A percentile compares a stretch with the other conserved stretches of the same genome.
These are phyloP conservation scores for Ooceraea biroi DNA, from an alignment of 1,140 invertebrate species.

Conservation along the genomic window DNA sequence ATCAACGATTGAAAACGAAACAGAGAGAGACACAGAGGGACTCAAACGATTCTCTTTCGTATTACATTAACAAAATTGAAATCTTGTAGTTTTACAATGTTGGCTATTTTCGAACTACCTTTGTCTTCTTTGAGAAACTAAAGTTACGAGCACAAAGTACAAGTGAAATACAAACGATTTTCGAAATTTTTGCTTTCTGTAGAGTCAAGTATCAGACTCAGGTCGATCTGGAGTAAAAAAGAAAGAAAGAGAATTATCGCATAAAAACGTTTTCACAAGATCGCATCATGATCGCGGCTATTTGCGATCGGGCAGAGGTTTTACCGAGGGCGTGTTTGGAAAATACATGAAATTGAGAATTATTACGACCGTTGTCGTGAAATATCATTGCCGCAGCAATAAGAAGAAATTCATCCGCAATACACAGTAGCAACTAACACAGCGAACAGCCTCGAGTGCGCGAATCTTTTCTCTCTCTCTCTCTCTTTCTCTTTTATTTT, in stretches of 20 bases:
- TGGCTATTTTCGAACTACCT: too few species aligned
- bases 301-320: not conserved
- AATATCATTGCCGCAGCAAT: constrained; percentile 44
- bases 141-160: too few species aligned
- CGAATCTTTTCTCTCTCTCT: constrained; percentile 56
- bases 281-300: not conserved
- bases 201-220: too few species aligned
- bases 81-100: too few species aligned
- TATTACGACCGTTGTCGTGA: constrained; percentile 53
- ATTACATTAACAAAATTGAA: too few species aligned
- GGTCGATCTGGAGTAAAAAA: too few species aligned
- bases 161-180: too few species aligned
- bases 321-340: not conserved
- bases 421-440: constrained; percentile 56
- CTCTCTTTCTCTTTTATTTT: too few species aligned
- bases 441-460: constrained; percentile 57
- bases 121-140: too few species aligned
- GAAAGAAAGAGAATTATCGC: not conserved
- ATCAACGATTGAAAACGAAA: not conserved
- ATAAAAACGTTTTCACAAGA: constrained; percentile 8
- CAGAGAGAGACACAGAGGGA: not conserved
- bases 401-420: constrained; percentile 53
- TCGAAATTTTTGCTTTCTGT: too few species aligned
- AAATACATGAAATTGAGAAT: constrained; percentile 44
- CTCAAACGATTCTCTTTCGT: too few species aligned